Evolutionary conservation across 2,888 invertebrate genomes (phyloP).

Genomic region (Vannuccia rotundouncinata): DNA sequence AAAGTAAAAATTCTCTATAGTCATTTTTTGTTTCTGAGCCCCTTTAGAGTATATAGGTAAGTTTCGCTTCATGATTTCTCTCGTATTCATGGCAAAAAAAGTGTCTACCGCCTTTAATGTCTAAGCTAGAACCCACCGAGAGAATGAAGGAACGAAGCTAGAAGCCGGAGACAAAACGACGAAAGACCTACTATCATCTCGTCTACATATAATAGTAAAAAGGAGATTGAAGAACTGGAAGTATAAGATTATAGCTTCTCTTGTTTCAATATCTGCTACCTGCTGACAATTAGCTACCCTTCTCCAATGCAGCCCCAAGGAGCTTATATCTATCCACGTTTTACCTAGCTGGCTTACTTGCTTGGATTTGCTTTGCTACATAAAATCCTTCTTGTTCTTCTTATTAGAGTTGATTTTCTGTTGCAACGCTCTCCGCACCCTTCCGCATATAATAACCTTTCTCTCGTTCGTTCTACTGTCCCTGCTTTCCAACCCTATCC

Average conservation of each 20-base stretch:
- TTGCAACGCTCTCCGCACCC: neutral
- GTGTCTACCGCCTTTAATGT: neutral
- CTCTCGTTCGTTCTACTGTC: no score
- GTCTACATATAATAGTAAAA: no score
- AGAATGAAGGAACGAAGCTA: neutral
- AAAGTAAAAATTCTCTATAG: no score
- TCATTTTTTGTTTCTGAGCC: neutral
- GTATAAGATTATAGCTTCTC: neutral
- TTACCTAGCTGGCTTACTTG: no score
- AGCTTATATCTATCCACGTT: no score
- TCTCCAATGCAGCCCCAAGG: neutral
- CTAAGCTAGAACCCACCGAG: neutral
- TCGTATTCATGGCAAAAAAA: neutral
- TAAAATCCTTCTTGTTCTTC: neutral
- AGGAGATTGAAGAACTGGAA: neutral
- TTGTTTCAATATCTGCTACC: neutral
- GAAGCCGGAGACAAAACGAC: neutral
- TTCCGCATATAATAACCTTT: neutral
- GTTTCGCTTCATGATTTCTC: neutral
- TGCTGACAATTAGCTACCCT: neutral
- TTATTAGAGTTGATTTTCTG: neutral
- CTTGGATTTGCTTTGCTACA: neutral
- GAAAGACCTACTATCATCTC: no score
- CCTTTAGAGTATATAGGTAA: no score
- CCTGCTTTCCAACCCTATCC: no score